These are phyloP conservation scores for Gastracanthus pulcherrimus DNA, from an alignment of 2,888 invertebrate genomes.

Conservation along the genomic window DNA sequence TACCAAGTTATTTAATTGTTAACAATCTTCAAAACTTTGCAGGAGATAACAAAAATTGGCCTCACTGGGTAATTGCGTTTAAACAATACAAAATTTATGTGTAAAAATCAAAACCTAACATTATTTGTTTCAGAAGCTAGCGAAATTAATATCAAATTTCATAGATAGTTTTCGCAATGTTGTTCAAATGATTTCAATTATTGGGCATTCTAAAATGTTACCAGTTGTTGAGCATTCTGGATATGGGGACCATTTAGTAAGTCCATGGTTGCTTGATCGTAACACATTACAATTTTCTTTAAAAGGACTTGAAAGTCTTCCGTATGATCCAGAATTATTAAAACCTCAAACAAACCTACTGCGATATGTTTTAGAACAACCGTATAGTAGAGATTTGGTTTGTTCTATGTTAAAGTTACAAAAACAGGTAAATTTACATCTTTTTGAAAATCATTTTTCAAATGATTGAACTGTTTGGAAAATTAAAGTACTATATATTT, in stretches of 20 bases:
- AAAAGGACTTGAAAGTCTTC: conserved; percentile 83
- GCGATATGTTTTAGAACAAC: conserved; percentile 94
- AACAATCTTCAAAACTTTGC: conserved; percentile 96
- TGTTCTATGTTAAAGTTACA: conserved; percentile 96
- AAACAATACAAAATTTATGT: conserved; percentile 53
- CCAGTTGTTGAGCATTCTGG: conserved; percentile 97
- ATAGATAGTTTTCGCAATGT: conserved; percentile 95
- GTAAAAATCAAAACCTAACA: conserved; percentile 28
- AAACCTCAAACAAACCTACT: conserved; percentile 93
- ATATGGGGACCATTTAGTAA: conserved; percentile 92
- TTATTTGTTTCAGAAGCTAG: conserved; percentile 84
- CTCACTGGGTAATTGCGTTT: conserved; percentile 88
- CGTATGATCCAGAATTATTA: conserved; percentile 91
- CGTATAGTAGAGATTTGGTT: conserved; percentile 97
- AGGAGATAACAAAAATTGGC: conserved; percentile 88
- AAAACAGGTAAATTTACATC: conserved; percentile 84
- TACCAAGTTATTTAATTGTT: conserved; percentile 96
- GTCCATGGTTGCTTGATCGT: conserved; percentile 96
- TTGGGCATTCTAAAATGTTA: conserved; percentile 92
- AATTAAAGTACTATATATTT: not conserved
- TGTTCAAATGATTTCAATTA: conserved; percentile 97
- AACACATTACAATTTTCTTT: conserved; percentile 86
- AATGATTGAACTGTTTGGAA: conserved; percentile 15
- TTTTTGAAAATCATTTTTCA: not conserved
- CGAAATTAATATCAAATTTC: conserved; percentile 90